Evolutionary conservation across 2,113 vertebrate species (phyloP).

Genomic region (Sapajus apella): DNA sequence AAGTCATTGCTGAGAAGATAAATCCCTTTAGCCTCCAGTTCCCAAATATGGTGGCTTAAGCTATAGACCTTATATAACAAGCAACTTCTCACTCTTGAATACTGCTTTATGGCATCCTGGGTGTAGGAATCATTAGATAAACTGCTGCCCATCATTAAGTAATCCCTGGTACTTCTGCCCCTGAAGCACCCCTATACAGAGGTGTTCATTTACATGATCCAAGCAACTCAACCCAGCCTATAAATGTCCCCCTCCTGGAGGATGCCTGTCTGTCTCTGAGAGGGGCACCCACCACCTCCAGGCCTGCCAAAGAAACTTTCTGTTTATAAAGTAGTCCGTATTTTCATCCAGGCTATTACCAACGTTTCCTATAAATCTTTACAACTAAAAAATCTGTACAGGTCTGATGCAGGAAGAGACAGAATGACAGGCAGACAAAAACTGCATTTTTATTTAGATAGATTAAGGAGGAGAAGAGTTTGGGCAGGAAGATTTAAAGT

Average conservation of each 20-base stretch:
- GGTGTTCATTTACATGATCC: not conserved
- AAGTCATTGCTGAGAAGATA: not conserved
- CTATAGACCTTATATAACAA: not conserved
- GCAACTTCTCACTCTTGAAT: not conserved
- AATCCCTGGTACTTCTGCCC: not conserved
- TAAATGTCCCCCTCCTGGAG: not conserved
- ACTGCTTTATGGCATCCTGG: not conserved
- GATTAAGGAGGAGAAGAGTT: not conserved
- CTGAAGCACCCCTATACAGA: rapidly evolving
- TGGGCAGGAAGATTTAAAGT: not conserved
- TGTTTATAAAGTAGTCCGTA: not conserved
- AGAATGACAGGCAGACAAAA: not conserved
- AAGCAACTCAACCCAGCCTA: not conserved
- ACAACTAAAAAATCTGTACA: not conserved
- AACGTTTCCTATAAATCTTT: not conserved
- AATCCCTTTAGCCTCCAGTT: not conserved
- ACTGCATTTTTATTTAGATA: not conserved
- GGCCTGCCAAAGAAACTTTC: not conserved
- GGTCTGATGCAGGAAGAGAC: not conserved
- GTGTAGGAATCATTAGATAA: not conserved
- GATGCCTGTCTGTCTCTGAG: not conserved
- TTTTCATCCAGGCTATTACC: not conserved
- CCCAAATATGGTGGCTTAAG: not conserved
- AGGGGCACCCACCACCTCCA: not conserved
- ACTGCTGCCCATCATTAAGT: not conserved